These are phyloP conservation scores for Apis laboriosa DNA, from an alignment of 1,140 invertebrate genomes.

Conservation along the genomic window DNA sequence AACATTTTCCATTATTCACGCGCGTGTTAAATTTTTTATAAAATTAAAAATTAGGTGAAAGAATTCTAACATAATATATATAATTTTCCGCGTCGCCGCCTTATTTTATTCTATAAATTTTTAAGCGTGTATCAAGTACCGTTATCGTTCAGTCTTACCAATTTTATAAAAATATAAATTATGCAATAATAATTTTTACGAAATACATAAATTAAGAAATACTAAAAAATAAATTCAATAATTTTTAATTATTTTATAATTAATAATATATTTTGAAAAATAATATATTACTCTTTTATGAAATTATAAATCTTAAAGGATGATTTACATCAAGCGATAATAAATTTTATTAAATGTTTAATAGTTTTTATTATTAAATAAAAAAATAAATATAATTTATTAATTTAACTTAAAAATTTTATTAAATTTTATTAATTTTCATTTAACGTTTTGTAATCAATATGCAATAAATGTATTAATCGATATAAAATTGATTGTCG, in stretches of 20 bases:
- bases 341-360: neutral
- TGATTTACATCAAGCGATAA: neutral
- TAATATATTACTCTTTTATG: neutral
- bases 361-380: neutral
- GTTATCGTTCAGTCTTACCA: neutral
- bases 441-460: neutral
- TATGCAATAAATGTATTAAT: neutral
- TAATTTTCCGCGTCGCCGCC: conserved; percentile 1
- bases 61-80: neutral
- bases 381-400: neutral
- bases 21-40: neutral
- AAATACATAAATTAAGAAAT: too few relatives aligned
- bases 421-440: neutral
- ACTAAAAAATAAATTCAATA: neutral
- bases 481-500: neutral
- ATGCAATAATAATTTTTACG: neutral
- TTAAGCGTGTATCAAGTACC: conserved; percentile 1
- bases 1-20: neutral
- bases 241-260: neutral
- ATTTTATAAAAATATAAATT: neutral
- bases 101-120: conserved; percentile 15
- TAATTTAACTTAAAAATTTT: neutral
- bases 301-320: neutral
- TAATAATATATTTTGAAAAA: neutral
- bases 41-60: neutral